These are phyloP conservation scores for Drosophila tani DNA, from an alignment of 1,140 invertebrate species.

Conservation along the genomic window DNA sequence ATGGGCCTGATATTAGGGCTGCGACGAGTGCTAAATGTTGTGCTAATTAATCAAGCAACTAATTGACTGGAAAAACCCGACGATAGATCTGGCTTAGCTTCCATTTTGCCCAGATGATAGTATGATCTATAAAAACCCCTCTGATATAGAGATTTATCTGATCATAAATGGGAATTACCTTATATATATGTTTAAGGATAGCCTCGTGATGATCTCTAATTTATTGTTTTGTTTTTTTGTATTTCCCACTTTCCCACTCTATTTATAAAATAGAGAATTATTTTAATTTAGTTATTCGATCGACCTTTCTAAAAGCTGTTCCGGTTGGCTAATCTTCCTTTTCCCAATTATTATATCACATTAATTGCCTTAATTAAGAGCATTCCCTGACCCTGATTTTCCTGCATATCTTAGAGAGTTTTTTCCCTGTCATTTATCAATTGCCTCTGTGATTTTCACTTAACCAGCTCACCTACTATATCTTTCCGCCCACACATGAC, in stretches of 20 bases:
- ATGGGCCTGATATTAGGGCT: slow-evolving; percentile 31
- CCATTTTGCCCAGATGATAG: slow-evolving; percentile 19
- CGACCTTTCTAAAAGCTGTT: slow-evolving; percentile 46
- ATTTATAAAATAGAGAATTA: slow-evolving; percentile 33
- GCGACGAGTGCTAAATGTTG: slow-evolving; percentile 43
- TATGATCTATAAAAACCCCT: slow-evolving; percentile 27
- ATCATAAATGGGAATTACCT: slow-evolving; percentile 50
- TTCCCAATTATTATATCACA: slow-evolving; percentile 36
- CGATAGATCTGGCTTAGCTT: slow-evolving; percentile 42
- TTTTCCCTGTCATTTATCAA: slow-evolving; percentile 34
- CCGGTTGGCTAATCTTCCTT: slow-evolving; percentile 22
- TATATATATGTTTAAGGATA: slow-evolving; percentile 1
- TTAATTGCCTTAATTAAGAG: slow-evolving; percentile 24
- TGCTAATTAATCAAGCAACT: slow-evolving; percentile 64
- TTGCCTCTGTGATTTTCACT: slow-evolving; percentile 25
- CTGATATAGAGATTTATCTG: slow-evolving; percentile 7
- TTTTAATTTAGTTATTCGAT: slow-evolving; percentile 19
- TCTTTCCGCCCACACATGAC: slow-evolving; percentile 29
- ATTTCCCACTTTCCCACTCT: slow-evolving; percentile 27
- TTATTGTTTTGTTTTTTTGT: slow-evolving; percentile 20
- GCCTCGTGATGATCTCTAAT: slow-evolving; percentile 13
- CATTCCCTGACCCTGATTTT: slow-evolving; percentile 35
- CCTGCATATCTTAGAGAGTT: slow-evolving; percentile 15
- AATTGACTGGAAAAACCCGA: slow-evolving; percentile 71
- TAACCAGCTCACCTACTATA: slow-evolving; percentile 13